Conservation (phyloP, 1,140 invertebrate species). For the Monomorium pharaonis region DNA sequence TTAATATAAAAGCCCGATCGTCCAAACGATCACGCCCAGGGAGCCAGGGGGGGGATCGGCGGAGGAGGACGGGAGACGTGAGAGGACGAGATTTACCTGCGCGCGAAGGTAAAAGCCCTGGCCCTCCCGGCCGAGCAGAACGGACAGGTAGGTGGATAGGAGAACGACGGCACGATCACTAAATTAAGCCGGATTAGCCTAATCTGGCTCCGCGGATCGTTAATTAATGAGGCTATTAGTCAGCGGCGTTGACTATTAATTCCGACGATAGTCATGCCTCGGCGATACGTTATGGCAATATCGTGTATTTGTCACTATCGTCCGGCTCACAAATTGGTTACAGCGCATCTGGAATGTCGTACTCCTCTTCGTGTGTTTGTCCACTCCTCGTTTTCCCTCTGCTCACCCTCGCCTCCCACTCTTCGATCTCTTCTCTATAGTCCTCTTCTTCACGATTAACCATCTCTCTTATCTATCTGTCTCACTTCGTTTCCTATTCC, state of each 20-base stretch:
- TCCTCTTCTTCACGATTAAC: neutral
- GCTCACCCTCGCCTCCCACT: neutral
- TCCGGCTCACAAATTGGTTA: constrained; percentile 81
- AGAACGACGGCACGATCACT: constrained; percentile 74
- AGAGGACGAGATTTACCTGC: constrained; percentile 57
- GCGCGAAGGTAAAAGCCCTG: constrained; percentile 55
- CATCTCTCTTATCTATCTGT: constrained; percentile 19
- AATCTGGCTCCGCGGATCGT: constrained; percentile 79
- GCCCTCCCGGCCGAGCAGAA: neutral
- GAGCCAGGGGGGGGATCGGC: neutral
- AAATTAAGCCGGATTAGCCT: constrained; percentile 81
- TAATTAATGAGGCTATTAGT: constrained; percentile 82
- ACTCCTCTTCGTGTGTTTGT: constrained; percentile 57
- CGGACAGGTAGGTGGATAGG: constrained; percentile 70
- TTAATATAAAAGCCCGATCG: constrained; percentile 30
- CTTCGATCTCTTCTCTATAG: neutral
- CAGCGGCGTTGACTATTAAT: constrained; percentile 80
- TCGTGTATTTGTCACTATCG: constrained; percentile 82
- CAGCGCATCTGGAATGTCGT: constrained; percentile 80
- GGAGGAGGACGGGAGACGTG: constrained; percentile 6
- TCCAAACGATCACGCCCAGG: neutral
- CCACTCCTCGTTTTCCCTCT: neutral
- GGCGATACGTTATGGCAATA: constrained; percentile 81
- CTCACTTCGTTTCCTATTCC: constrained; percentile 7
- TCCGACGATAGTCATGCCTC: constrained; percentile 77